Evolutionary conservation across 2,113 vertebrate species (phyloP).

Genomic region (Pelmatolapia mariae): DNA sequence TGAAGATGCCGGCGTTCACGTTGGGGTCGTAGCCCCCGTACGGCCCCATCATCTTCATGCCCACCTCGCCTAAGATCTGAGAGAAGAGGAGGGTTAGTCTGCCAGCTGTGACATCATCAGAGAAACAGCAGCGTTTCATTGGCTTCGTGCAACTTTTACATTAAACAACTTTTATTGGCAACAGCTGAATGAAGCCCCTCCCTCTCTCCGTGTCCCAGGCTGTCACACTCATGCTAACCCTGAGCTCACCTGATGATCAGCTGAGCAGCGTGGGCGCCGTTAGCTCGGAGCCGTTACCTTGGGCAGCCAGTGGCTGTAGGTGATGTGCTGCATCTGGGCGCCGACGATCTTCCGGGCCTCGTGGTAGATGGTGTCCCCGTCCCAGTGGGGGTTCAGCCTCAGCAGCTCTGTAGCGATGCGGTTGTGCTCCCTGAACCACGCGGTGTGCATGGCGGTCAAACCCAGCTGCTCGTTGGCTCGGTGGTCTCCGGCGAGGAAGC

Average conservation of each 20-base stretch:
- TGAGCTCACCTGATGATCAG: not conserved
- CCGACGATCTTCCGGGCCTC: constrained; percentile 96
- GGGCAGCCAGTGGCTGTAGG: constrained; percentile 94
- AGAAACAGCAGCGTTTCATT: not conserved
- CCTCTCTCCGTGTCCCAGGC: accelerated
- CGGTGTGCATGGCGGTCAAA: constrained; percentile 92
- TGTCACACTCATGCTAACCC: accelerated
- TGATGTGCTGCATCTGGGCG: constrained; percentile 97
- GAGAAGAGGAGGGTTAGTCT: not conserved
- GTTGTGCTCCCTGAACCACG: constrained; percentile 98
- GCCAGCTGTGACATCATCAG: not conserved
- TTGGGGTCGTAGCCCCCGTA: constrained; percentile 90
- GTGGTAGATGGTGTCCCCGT: constrained; percentile 95
- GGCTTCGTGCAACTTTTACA: accelerated
- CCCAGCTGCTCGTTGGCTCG: constrained; percentile 94
- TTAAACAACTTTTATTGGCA: not conserved
- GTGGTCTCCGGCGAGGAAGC: constrained; percentile 95
- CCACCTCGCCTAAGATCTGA: constrained; percentile 86
- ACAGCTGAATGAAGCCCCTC: not conserved
- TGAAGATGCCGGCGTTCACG: constrained; percentile 87
- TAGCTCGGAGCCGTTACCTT: constrained; percentile 63
- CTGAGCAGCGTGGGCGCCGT: not conserved
- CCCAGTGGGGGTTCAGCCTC: constrained; percentile 94
- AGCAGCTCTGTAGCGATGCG: constrained; percentile 88
- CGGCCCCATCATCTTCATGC: constrained; percentile 84